Evolutionary conservation across 2,113 vertebrate genomes (phyloP), one percentile per base, ranked within the genome.

Genomic region (Tyrannus savana): DNA sequence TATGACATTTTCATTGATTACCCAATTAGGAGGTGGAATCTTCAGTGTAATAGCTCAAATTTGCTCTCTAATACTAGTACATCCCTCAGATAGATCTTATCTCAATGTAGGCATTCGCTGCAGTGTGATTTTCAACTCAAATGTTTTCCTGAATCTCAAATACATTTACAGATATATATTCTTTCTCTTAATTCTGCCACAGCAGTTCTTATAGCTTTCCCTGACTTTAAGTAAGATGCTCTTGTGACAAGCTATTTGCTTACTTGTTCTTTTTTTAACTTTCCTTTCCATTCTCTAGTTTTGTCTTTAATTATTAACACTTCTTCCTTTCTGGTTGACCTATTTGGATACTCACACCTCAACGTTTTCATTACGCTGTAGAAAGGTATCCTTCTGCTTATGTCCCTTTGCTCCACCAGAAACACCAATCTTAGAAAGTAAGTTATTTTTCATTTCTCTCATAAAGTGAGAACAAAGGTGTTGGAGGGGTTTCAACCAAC

Each of bases 321-420:
- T 93, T 92, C 92, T 90, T 95, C 87, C 85, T 96, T 95, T 94
- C 93, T 95, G 82, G 52, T n/a, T 96, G 95, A 97, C 95, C 95
- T 96, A 87, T 88, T 87, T 95, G 90, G 55, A 88, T 80, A 90
- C 59, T 77, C 85, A 88, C 12, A 86, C 47, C 52, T 94, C 69
- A 67, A 14, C 1, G 8, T 86, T 92, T 88, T 77, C 56, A 69
- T 86, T 92, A 84, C 60, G 60, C 28, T 60, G 25, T 31, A 63
- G 49, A 81, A 81, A 84, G 31, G 49, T 53, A 90, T 44, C 44
- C 39, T 92, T 79, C 63, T 84, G 33, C 23, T 77, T 58, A 68
- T 37, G 15, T 21, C 7, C 39, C 55, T 90, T 74, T 59, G 41
- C 35, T 90, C 30, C 23, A 42, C 37, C 31, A 64, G 31, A 53